Conservation (phyloP, 2,888 invertebrate genomes). For the Heliconius ismenius region DNA sequence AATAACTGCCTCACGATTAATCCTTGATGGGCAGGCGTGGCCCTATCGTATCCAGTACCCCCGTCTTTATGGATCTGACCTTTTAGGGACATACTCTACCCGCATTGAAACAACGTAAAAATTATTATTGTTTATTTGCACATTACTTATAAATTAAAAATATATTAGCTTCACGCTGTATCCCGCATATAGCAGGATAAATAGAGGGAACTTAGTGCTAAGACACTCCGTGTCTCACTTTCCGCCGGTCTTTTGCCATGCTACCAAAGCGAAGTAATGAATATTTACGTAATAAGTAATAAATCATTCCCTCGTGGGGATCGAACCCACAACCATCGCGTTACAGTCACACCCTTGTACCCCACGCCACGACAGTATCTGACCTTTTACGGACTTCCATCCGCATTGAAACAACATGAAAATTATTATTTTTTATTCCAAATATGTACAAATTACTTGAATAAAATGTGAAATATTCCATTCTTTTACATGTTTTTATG, state of each 20-base stretch:
- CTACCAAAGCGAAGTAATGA: neutral
- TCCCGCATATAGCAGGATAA: neutral
- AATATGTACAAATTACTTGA: neutral
- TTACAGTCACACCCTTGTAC: neutral
- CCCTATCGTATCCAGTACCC: conserved; percentile 45
- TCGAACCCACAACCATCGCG: neutral
- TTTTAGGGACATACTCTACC: conserved; percentile 47
- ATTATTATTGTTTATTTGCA: conserved; percentile 12
- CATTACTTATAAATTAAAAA: too few relatives aligned
- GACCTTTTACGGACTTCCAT: conserved; percentile 50
- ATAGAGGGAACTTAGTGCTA: neutral
- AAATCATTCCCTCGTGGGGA: neutral
- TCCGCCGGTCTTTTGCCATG: neutral
- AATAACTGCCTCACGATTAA: too few relatives aligned
- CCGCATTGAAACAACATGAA: conserved; percentile 36
- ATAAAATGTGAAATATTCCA: conserved; percentile 7
- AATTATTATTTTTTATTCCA: conserved; percentile 10
- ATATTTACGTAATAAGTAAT: neutral
- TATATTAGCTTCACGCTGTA: neutral
- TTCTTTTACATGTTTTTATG: conserved; percentile 32
- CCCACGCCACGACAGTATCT: conserved; percentile 34
- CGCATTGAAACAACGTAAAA: conserved; percentile 34
- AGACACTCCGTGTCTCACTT: neutral
- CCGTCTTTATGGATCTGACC: conserved; percentile 54
- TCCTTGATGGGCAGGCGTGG: conserved; percentile 52